Conservation (phyloP, 2,113 vertebrate genomes). For the Smithornis capensis region DNA sequence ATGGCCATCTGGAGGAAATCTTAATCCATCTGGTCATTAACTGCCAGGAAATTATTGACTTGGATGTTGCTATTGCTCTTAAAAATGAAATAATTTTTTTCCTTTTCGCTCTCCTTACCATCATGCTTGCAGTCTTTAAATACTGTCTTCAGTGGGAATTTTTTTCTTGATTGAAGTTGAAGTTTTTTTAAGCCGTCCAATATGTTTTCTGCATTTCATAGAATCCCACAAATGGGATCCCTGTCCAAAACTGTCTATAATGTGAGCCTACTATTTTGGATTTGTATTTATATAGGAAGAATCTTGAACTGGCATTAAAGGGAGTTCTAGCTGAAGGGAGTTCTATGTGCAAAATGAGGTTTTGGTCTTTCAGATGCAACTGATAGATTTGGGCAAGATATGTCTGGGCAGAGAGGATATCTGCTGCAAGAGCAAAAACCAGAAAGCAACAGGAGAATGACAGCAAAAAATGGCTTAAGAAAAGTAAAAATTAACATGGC, state of each 20-base stretch:
- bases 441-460: not conserved
- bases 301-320: not conserved
- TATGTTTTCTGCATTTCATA: not conserved
- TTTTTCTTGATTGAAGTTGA: not conserved
- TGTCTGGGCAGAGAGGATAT: not conserved
- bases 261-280: not conserved
- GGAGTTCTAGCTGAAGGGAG: not conserved
- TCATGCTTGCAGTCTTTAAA: not conserved
- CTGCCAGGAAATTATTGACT: constrained; percentile 46
- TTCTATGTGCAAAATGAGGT: not conserved
- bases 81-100: constrained; percentile 7
- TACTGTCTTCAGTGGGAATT: not conserved
- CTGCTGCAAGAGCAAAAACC: not conserved
- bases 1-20: constrained; percentile 53
- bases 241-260: not conserved
- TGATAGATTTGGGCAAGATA: not conserved
- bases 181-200: not conserved
- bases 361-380: not conserved
- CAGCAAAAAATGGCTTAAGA: not conserved
- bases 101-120: not conserved
- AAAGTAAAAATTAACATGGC: not conserved
- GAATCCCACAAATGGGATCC: not conserved
- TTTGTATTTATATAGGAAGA: not conserved
- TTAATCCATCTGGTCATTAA: constrained; percentile 25
- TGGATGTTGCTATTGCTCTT: not conserved